These are phyloP conservation scores for Poecilus cupreus DNA, from an alignment of 2,888 invertebrate species.

Conservation along the genomic window DNA sequence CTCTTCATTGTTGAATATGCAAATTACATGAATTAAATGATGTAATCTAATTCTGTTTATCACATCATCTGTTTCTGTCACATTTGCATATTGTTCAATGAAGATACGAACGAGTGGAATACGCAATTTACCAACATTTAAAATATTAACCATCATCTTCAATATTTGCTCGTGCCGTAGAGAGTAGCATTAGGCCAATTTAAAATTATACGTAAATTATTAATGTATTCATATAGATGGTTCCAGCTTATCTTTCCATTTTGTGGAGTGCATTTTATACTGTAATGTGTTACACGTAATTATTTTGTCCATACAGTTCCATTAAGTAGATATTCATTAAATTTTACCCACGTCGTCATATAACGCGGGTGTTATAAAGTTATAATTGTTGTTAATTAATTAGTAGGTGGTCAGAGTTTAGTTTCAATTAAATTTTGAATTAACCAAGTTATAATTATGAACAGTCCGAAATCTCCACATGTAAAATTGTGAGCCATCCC, in stretches of 20 bases:
- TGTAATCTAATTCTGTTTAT: slow-evolving; percentile 43
- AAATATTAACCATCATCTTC: neutral
- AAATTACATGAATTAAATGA: slow-evolving; percentile 33
- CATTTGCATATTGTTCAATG: slow-evolving; percentile 41
- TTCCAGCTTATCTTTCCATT: too few species aligned
- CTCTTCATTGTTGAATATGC: slow-evolving; percentile 35
- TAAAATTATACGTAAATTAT: too few species aligned
- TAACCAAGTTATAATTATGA: slow-evolving; percentile 21
- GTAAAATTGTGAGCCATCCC: too few species aligned
- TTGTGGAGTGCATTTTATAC: neutral
- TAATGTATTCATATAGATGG: too few species aligned
- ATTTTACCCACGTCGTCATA: neutral
- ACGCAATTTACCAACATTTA: slow-evolving; percentile 14
- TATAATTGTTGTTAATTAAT: slow-evolving; percentile 27
- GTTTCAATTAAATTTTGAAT: slow-evolving; percentile 21
- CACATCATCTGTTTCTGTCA: slow-evolving; percentile 34
- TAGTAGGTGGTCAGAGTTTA: slow-evolving; percentile 16
- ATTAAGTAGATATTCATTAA: slow-evolving; percentile 6
- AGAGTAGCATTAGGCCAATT: too few species aligned
- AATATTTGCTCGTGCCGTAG: too few species aligned
- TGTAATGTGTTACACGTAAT: neutral
- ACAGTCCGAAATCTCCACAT: neutral
- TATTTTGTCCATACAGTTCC: neutral
- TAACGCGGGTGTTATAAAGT: slow-evolving; percentile 6
- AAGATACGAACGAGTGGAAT: slow-evolving; percentile 26